Base-by-base conservation (phyloP, 2,113 vertebrate species). In the zebrafish (Danio rerio) region DNA sequence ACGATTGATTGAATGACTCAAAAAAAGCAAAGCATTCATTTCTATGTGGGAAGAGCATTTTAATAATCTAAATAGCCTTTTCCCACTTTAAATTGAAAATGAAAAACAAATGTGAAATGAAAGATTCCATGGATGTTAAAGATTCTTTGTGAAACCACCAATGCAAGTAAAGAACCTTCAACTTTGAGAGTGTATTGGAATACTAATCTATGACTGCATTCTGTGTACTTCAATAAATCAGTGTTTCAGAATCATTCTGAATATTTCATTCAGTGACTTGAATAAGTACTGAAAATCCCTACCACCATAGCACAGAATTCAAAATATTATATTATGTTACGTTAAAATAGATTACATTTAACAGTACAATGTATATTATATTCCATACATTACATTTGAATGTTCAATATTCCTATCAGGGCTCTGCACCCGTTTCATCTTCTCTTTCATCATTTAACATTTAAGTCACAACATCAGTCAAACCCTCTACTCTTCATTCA, bases 391-490 rank as follows among this genome's bases (percentile, higher is more conserved):
- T 7, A 49, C 50, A 50, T 15, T 21, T 49, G n/a, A 52, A 50
- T 13, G 47, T 7, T 80, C 78, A 21, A 18, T 31, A 69, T 45
- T 69, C 31, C 78, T 68, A 69, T 69, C 42, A 31, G 9, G 0
- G 18, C 56, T 71, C 71, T 58, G n/a, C n/a, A 20, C 20, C 42
- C 49, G 45, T n/a, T 70, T 81, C 53, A 20, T 21, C 73, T 50
- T 61, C 43, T 66, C 43, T 81, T 62, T 55, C 9, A 72, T 61
- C 58, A 77, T 82, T 75, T 56, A 53, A 49, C 61, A 52, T 69
- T 62, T 40, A 21, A 59, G 11, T 59, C 45, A 10, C 45, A 50
- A 69, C 62, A 63, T 76, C 16, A 58, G 70, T 72, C 20, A 61
- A 68, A 74, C 49, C 12, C 16, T 50, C 66, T 18, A 11, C 63